Evolutionary conservation across 2,888 invertebrate species (phyloP).

Genomic region (Amblyteles armatorius): DNA sequence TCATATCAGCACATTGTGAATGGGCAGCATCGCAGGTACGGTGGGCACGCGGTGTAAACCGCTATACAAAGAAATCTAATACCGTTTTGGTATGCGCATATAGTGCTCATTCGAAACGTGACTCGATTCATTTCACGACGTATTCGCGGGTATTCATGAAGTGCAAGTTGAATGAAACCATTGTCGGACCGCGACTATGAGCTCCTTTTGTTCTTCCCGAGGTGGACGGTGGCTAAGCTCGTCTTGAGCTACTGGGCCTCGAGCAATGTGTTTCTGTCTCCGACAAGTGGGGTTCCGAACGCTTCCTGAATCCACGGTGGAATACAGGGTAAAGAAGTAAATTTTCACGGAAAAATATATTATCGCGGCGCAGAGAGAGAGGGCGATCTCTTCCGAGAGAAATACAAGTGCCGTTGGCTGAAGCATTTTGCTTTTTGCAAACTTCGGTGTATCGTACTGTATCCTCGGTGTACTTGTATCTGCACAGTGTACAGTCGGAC

Average conservation of each 20-base stretch:
- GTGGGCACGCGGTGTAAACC: conserved; percentile 34
- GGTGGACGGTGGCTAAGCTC: not conserved
- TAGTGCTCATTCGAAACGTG: conserved; percentile 33
- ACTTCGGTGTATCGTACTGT: not conserved
- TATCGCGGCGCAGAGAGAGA: conserved; percentile 20
- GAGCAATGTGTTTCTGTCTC: not conserved
- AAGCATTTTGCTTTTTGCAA: conserved; percentile 10
- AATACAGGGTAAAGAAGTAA: conserved; percentile 34
- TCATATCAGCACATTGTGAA: conserved; percentile 58
- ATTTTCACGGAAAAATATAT: conserved; percentile 43
- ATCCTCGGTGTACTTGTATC: conserved; percentile 2
- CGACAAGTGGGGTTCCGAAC: not conserved
- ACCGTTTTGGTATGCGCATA: not conserved
- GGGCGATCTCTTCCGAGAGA: conserved; percentile 16
- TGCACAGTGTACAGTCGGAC: not conserved
- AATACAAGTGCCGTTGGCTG: conserved; percentile 44
- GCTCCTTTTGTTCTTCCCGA: conserved; percentile 8
- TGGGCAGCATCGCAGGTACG: conserved; percentile 43
- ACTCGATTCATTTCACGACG: conserved; percentile 18
- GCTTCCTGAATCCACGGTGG: conserved; percentile 31
- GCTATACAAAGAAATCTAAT: conserved; percentile 45
- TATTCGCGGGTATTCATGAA: conserved; percentile 28
- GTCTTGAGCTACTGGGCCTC: not conserved
- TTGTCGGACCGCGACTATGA: not conserved
- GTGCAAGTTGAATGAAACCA: conserved; percentile 18